A percentile compares a stretch with the other conserved stretches of the same genome.
These are phyloP conservation scores for Conger conger DNA, from an alignment of 2,113 vertebrate genomes.

Conservation along the genomic window DNA sequence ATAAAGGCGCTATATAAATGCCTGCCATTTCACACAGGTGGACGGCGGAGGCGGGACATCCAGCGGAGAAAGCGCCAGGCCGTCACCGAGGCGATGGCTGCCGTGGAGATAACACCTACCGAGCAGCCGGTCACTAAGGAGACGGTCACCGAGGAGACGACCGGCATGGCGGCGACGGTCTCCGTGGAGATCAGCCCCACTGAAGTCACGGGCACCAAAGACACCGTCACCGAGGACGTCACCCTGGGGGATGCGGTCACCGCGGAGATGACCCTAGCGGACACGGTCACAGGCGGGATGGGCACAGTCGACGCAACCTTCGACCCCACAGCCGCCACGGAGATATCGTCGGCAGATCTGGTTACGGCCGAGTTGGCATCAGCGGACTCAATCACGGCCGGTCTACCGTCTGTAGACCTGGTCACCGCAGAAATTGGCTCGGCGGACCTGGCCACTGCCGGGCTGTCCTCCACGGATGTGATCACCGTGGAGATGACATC, in stretches of 20 bases:
- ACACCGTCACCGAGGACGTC: neutral
- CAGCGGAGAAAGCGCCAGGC: constrained; percentile 70
- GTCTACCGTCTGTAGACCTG: neutral
- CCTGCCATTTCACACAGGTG: neutral
- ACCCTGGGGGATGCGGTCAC: neutral
- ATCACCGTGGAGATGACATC: neutral
- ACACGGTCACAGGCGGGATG: neutral
- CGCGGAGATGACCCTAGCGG: neutral
- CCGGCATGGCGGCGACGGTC: neutral
- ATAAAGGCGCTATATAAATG: too few species aligned
- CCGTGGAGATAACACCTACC: constrained; percentile 19
- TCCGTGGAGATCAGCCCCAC: neutral
- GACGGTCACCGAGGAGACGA: constrained; percentile 23
- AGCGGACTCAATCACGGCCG: neutral
- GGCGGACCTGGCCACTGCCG: neutral
- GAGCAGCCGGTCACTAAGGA: constrained; percentile 29
- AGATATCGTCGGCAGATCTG: neutral
- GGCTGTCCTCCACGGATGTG: neutral
- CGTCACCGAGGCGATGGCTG: constrained; percentile 30
- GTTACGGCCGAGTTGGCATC: neutral
- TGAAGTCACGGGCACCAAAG: neutral
- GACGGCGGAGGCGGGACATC: constrained; percentile 73
- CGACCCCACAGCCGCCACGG: neutral
- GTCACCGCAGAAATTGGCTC: neutral
- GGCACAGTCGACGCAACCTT: neutral